phyloP scores from a whole-genome alignment of 1,140 invertebrate species.

The Zeugodacus cucurbitae region DNA sequence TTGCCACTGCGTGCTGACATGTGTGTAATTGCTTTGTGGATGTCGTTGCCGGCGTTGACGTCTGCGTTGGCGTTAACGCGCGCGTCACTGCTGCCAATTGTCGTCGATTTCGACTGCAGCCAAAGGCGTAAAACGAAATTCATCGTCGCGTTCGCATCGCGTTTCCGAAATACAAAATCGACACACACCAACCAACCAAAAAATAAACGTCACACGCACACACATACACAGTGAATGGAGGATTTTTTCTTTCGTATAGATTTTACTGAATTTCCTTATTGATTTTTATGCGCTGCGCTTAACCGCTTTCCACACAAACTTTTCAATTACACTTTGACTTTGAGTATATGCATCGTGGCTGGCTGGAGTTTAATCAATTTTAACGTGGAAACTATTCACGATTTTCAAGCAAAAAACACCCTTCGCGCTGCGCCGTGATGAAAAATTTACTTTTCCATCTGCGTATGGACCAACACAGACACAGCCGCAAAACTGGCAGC shows the following conservation, averaged over 20 bases:
- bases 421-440: slow-evolving; percentile 19
- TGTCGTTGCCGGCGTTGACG: background rate
- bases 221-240: background rate
- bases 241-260: background rate
- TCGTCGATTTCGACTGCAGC: slow-evolving; percentile 32
- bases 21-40: background rate
- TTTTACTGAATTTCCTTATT: slow-evolving; percentile 5
- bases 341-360: too few relatives aligned
- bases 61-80: background rate
- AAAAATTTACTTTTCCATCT: slow-evolving; percentile 38
- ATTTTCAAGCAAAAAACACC: slow-evolving; percentile 35
- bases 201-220: background rate
- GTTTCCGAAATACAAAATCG: slow-evolving; percentile 26
- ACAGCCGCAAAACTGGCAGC: slow-evolving; percentile 1
- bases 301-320: too few relatives aligned
- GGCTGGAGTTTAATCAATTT: background rate
- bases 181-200: background rate
- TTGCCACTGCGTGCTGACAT: background rate
- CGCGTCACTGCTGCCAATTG: background rate
- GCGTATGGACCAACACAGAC: slow-evolving; percentile 33
- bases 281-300: background rate
- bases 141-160: slow-evolving; percentile 31
- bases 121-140: slow-evolving; percentile 38
- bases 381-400: background rate
- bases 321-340: too few relatives aligned